phyloP scores from a whole-genome alignment of 2,888 invertebrate species.

The Oligia strigilis region DNA sequence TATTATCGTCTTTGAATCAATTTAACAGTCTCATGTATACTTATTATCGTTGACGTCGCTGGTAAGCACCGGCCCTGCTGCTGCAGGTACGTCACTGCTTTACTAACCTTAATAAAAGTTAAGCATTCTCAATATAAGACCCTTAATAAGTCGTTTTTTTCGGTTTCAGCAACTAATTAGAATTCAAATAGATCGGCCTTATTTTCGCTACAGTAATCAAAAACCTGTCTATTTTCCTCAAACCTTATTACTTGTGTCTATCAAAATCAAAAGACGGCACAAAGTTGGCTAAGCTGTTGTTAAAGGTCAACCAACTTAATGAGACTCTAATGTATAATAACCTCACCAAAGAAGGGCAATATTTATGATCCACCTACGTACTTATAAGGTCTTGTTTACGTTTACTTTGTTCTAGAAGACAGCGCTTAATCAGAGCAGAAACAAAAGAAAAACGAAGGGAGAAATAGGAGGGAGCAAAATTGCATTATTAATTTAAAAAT shows the following conservation, averaged over 20 bases:
- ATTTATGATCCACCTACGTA: slow-evolving; percentile 1
- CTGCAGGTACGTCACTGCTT: too few species aligned
- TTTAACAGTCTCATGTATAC: not conserved
- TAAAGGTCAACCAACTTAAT: slow-evolving; percentile 46
- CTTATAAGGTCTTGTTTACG: not conserved
- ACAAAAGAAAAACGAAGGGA: slow-evolving; percentile 2
- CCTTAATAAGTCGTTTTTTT: not conserved
- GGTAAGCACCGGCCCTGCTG: too few species aligned
- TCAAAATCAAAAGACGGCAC: slow-evolving; percentile 10
- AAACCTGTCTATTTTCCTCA: slow-evolving; percentile 14
- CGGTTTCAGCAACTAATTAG: not conserved
- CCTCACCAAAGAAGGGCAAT: slow-evolving; percentile 16
- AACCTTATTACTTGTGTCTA: slow-evolving; percentile 27
- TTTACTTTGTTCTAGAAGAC: not conserved
- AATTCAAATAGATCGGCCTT: slow-evolving; percentile 24
- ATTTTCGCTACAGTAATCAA: slow-evolving; percentile 27
- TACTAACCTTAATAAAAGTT: not conserved
- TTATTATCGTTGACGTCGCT: not conserved
- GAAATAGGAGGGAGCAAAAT: not conserved
- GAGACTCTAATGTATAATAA: slow-evolving; percentile 34
- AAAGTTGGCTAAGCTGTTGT: slow-evolving; percentile 20
- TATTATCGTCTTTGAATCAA: not conserved
- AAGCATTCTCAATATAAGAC: not conserved
- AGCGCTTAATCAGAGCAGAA: not conserved
- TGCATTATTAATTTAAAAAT: slow-evolving; percentile 26